Percentiles rank a stretch among this genome's conserved stretches.
These are phyloP conservation scores for Alosa alosa DNA, from an alignment of 2,113 vertebrate species.

Conservation along the genomic window DNA sequence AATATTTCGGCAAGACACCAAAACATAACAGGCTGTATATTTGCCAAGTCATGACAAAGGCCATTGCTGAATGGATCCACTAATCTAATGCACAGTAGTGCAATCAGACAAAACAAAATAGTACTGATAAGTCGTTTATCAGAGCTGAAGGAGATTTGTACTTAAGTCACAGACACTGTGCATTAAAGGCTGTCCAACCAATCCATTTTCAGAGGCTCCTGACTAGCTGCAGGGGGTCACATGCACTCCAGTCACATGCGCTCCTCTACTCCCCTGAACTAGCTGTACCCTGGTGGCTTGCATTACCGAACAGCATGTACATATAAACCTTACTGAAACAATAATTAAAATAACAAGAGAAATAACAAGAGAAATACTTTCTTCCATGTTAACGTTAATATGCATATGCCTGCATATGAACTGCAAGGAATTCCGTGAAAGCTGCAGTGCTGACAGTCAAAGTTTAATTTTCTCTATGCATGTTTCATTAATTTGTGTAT, in stretches of 20 bases:
- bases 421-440: too few relatives aligned
- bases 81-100: not conserved
- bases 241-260: constrained; percentile 10
- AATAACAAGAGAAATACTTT: not conserved
- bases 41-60: not conserved
- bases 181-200: not conserved
- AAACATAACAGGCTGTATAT: not conserved
- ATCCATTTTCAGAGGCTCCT: not conserved
- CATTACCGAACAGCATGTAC: not conserved
- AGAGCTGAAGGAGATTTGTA: not conserved
- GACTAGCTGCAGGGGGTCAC: not conserved
- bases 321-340: not conserved
- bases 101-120: not conserved
- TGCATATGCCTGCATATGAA: too few relatives aligned
- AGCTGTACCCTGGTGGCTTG: not conserved
- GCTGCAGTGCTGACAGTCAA: too few relatives aligned
- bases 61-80: not conserved
- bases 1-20: not conserved
- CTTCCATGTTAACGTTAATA: not conserved
- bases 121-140: not conserved
- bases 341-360: too few relatives aligned
- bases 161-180: not conserved
- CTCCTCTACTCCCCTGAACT: not conserved
- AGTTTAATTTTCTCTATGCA: too few relatives aligned
- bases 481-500: too few relatives aligned